These are phyloP conservation scores for Pterostichus madidus DNA, from an alignment of 2,888 invertebrate genomes.

Conservation along the genomic window DNA sequence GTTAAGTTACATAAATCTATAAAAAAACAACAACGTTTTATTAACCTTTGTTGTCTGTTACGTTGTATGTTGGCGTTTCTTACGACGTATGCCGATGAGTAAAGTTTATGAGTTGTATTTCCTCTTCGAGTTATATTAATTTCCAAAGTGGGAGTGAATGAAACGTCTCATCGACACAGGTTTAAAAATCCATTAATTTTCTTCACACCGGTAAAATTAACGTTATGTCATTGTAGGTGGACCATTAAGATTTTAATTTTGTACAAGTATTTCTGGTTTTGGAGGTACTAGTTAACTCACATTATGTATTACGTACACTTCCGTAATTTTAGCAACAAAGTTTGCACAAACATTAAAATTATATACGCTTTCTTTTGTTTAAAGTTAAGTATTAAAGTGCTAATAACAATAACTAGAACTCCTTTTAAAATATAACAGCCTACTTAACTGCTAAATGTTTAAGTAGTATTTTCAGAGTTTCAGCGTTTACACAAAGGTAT, in stretches of 20 bases:
- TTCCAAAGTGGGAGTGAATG: constrained; percentile 25
- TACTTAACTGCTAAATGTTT: constrained; percentile 32
- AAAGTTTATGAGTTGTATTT: constrained; percentile 22
- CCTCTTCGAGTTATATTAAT: background rate
- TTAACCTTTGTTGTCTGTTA: constrained; percentile 33
- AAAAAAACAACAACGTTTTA: background rate
- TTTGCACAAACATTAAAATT: background rate
- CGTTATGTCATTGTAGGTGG: constrained; percentile 43
- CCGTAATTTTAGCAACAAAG: constrained; percentile 20
- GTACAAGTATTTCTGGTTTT: constrained; percentile 36
- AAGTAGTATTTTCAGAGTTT: constrained; percentile 1
- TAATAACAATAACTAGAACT: background rate
- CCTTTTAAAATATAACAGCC: constrained; percentile 33
- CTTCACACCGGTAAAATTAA: constrained; percentile 55
- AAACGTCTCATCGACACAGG: constrained; percentile 8
- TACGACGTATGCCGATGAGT: constrained; percentile 1
- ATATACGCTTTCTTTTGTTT: no score
- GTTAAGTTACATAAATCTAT: constrained; percentile 10
- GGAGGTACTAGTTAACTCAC: background rate
- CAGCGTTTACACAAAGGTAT: constrained; percentile 19
- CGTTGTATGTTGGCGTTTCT: constrained; percentile 9
- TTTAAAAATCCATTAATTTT: constrained; percentile 36
- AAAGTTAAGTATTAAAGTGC: background rate
- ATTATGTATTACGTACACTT: background rate
- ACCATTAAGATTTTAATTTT: constrained; percentile 17